These are phyloP conservation scores for Phataginus tricuspis DNA, from an alignment of 2,797 vertebrate genomes.

Conservation along the genomic window DNA sequence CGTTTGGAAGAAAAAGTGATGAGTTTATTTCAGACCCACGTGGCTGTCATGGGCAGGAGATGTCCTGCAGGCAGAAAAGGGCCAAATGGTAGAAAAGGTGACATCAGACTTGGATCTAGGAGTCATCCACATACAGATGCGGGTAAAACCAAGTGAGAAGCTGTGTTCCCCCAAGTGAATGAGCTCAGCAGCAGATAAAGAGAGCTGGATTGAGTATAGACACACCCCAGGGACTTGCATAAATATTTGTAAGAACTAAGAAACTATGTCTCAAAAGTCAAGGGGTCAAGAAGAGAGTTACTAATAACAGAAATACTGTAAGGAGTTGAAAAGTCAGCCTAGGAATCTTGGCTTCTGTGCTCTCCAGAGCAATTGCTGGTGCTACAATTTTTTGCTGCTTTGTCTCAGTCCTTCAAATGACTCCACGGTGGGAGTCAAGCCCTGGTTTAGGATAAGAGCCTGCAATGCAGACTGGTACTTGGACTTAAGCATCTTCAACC, in stretches of 20 bases:
- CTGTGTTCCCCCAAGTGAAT: not conserved
- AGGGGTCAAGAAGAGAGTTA: not conserved
- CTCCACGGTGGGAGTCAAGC: not conserved
- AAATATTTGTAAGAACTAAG: slow-evolving; percentile 1
- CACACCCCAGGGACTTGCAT: not conserved
- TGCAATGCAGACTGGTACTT: not conserved
- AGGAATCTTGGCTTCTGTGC: not conserved
- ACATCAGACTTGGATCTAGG: not conserved
- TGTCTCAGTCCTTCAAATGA: not conserved
- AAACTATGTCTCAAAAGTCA: slow-evolving; percentile 28
- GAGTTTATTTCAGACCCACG: not conserved
- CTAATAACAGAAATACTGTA: not conserved
- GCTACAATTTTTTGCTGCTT: not conserved
- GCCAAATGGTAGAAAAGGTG: not conserved
- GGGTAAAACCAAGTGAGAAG: not conserved
- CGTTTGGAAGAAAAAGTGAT: not conserved
- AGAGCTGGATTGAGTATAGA: not conserved
- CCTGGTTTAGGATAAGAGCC: not conserved
- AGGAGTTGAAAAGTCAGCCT: not conserved
- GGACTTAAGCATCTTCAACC: not conserved
- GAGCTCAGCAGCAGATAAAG: slow-evolving; percentile 13
- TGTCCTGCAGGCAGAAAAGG: not conserved
- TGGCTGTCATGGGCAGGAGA: not conserved
- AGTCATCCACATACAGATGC: not conserved
- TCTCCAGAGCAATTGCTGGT: not conserved